Evolutionary conservation across 2,888 invertebrate species (phyloP).

Genomic region (Netelia virgata): DNA sequence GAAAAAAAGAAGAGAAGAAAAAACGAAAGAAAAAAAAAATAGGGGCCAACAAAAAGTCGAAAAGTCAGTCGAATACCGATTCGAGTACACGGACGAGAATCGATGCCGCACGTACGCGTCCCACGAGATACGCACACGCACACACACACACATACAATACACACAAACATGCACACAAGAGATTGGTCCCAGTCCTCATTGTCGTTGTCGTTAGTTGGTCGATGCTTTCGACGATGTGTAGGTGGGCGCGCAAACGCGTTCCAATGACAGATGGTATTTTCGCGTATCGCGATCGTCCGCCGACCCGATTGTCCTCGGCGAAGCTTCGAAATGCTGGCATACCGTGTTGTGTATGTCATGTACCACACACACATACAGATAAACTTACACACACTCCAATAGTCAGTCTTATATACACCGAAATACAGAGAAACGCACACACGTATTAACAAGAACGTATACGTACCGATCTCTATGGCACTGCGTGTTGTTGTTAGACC

Average conservation of each 20-base stretch:
- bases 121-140: neutral
- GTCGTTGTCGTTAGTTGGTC: too few relatives aligned
- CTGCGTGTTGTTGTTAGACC: conserved; percentile 55
- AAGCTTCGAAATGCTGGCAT: conserved; percentile 64
- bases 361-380: conserved; percentile 12
- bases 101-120: conserved; percentile 56
- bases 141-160: too few relatives aligned
- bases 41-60: conserved; percentile 9
- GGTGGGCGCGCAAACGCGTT: conserved; percentile 76
- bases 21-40: conserved; percentile 48
- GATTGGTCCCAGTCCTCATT: too few relatives aligned
- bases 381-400: neutral
- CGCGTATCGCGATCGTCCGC: conserved; percentile 81
- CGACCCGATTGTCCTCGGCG: conserved; percentile 64
- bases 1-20: conserved; percentile 71
- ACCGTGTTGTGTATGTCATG: conserved; percentile 46
- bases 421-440: neutral
- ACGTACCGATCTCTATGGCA: neutral
- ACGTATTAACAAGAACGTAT: neutral
- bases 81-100: conserved; percentile 47
- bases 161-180: too few relatives aligned
- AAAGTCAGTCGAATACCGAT: neutral
- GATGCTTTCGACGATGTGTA: neutral
- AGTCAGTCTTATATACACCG: neutral
- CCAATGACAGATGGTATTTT: conserved; percentile 83